A percentile compares a stretch with the other conserved stretches of the same genome.
Evolutionary conservation across 2,113 vertebrate species (phyloP).

Genomic region (Zapus hudsonius): DNA sequence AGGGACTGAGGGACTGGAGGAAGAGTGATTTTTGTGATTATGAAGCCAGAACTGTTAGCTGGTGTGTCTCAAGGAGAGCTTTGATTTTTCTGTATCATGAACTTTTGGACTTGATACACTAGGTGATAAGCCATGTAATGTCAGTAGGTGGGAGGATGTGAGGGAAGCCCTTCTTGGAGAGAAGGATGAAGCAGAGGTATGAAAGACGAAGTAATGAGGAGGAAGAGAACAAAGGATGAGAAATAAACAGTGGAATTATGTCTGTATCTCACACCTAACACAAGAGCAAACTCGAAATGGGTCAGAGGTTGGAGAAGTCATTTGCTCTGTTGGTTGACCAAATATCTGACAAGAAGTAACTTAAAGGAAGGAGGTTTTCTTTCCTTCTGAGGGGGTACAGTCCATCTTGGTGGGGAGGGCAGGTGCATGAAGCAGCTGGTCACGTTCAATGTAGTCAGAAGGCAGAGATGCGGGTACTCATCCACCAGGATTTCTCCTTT

Average conservation of each 20-base stretch:
- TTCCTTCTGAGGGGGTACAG: too few species aligned
- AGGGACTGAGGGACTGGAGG: background rate
- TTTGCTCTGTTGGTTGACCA: too few species aligned
- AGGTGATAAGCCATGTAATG: background rate
- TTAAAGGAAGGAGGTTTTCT: too few species aligned
- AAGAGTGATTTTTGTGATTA: background rate
- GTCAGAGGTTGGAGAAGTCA: background rate
- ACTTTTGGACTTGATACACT: background rate
- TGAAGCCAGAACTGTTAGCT: background rate
- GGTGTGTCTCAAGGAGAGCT: background rate
- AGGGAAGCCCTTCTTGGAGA: background rate
- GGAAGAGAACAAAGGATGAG: background rate
- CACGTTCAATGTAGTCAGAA: too few species aligned
- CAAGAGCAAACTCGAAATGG: background rate
- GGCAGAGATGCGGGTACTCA: too few species aligned
- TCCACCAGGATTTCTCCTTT: too few species aligned
- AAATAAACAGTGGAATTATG: background rate
- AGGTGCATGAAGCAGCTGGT: too few species aligned
- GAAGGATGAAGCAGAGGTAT: background rate
- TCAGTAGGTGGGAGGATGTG: background rate
- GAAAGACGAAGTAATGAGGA: background rate
- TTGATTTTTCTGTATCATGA: background rate
- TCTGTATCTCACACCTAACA: background rate
- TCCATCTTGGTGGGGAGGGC: too few species aligned
- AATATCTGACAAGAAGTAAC: too few species aligned